These are phyloP conservation scores for Remorina albescens DNA, from an alignment of 2,797 vertebrate species.

Conservation along the genomic window DNA sequence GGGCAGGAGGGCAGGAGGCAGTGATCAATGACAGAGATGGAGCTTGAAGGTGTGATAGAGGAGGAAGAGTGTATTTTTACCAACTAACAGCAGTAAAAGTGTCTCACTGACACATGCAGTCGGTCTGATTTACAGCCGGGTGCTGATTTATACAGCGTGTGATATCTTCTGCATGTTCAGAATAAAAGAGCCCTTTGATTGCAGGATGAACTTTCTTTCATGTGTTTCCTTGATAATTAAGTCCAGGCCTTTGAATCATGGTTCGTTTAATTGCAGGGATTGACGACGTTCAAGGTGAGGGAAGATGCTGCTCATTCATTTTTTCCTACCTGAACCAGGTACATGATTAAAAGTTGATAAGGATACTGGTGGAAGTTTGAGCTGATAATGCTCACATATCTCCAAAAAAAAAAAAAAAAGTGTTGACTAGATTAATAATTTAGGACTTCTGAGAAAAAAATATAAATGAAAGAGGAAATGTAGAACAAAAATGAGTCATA, in stretches of 20 bases:
- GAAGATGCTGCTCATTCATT: neutral
- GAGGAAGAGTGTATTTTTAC: conserved; percentile 16
- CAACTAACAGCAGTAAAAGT: conserved; percentile 9
- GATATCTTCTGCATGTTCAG: neutral
- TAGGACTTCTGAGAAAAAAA: too few species aligned
- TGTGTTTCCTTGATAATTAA: neutral
- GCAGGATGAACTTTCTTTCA: neutral
- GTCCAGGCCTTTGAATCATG: too few species aligned
- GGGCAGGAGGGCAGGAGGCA: conserved; percentile 15
- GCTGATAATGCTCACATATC: too few species aligned
- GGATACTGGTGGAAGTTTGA: accelerated
- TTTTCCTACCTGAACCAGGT: neutral
- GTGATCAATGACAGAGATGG: conserved; percentile 17
- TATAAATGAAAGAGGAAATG: too few species aligned
- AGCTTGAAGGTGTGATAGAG: neutral
- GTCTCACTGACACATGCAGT: conserved; percentile 6
- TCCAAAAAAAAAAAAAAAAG: too few species aligned
- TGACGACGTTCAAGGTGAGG: too few species aligned
- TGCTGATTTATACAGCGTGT: conserved; percentile 22
- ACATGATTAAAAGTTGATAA: neutral
- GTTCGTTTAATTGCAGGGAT: neutral
- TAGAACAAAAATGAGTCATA: too few species aligned
- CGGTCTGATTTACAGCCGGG: neutral
- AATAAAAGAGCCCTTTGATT: neutral
- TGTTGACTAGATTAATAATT: too few species aligned